Evolutionary conservation across 2,113 vertebrate species (phyloP), one percentile per base, ranked within the genome.

Genomic region (Sciurus niger): DNA sequence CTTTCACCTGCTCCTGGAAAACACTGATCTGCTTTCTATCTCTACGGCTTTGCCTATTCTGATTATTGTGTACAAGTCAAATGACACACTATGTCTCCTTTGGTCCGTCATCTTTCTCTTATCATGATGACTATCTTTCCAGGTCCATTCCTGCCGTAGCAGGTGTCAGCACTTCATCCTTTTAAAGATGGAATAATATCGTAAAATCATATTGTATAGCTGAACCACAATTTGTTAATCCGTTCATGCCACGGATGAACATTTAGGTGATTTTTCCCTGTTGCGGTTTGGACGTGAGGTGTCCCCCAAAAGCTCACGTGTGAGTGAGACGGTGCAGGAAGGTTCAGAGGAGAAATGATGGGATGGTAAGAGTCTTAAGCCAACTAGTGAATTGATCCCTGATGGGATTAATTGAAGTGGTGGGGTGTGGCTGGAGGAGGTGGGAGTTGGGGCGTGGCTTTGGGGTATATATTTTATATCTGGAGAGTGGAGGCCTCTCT

Each of bases 131-230:
- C 22, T 11, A 28, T 63, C 67, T 84, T 67, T 43, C 73, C 88
- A 70, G 72, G 32, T 37, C 55, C 51, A 14, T 28, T 25, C 87
- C n/a, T 9, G 4, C 12, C 28, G 28, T 24, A 28, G 43, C 82
- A 13, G 0, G 1, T 12, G 4, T 16, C 40, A 8, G 20, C 2
- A 34, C 8, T 82, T 48, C 13, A 11, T 28, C 2, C 7, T 72
- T 40, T 76, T 65, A 2, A 63, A 40, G 74, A 40, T 48, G 11
- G 30, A 78, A 18, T 25, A 32, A 60, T 63, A 74, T 6, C 12
- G 4, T 14, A 60, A 25, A 60, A 60, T 58, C 9, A 60, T 28
- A 2, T 12, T 22, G 46, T 32, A 51, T 22, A 51, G 53, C 20
- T 1, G 30, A 58, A 58, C 65, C 16, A 65, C 13, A 6, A 72